Conservation (phyloP, 35 echinoderm and acorn worm genomes). For the Patiria miniata region DNA sequence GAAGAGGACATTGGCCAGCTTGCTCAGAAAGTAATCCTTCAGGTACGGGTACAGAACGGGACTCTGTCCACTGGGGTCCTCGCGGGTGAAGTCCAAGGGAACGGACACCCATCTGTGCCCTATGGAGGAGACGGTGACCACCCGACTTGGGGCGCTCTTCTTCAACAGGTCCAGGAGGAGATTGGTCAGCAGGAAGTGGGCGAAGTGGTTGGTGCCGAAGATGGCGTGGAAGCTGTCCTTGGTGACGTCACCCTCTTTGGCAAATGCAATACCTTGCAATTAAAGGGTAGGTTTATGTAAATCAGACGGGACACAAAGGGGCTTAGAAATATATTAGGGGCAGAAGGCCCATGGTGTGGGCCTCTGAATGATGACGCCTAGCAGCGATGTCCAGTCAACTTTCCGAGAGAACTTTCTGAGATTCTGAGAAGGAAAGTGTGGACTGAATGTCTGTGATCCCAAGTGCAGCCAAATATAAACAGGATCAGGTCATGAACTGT, state of each 20-base stretch:
- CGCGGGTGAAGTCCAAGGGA: neutral
- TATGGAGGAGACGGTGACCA: conserved; percentile 44
- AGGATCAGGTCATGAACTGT: neutral
- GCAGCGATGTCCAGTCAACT: too few species aligned
- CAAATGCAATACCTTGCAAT: neutral
- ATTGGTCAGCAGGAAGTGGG: conserved; percentile 51
- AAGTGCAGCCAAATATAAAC: neutral
- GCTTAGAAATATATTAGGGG: too few species aligned
- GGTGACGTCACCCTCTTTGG: neutral
- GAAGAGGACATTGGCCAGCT: conserved; percentile 76
- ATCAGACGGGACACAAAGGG: too few species aligned
- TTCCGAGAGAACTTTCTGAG: too few species aligned
- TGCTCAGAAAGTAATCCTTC: conserved; percentile 49
- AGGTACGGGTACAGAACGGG: conserved; percentile 40
- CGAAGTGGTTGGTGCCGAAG: conserved; percentile 48
- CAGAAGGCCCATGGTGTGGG: too few species aligned
- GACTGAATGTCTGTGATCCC: too few species aligned
- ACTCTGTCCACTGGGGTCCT: conserved; percentile 28
- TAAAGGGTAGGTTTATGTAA: neutral
- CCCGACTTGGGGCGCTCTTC: conserved; percentile 44
- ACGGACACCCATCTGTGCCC: neutral
- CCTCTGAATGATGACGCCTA: too few species aligned
- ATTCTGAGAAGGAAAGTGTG: too few species aligned
- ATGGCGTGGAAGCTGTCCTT: conserved; percentile 31
- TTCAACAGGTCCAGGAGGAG: conserved; percentile 52